Evolutionary conservation across 2,888 invertebrate genomes (phyloP), one percentile per base, ranked within the genome.

Genomic region (Pandemis heparana): DNA sequence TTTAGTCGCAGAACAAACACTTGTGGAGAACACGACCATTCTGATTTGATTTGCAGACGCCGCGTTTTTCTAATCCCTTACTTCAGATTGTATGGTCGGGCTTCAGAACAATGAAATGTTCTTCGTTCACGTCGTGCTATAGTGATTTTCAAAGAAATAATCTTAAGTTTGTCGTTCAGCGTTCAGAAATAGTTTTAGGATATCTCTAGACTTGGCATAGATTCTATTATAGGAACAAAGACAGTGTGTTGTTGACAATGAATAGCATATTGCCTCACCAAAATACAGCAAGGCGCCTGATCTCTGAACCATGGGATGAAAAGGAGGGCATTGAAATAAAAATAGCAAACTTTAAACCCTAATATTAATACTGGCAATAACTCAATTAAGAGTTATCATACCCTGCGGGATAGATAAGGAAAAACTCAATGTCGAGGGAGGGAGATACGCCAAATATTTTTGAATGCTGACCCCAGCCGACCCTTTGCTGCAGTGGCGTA

Each of bases 301-400:
- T 12, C 38, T 38, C 7, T 41, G 5, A 23, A 4, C 38, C 14
- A 1, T 41, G 3, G 41, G 12, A 64, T 8, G 10, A 46, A 46
- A 3, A 18, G 5, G 23, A 63, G 46, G 46, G 10, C 14, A 46
- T 38, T 10, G 23, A 65, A 75, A 23, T 66, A 71, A 77, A 78
- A 67, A 65, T n/a, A 62, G 38, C 32, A 81, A 77, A 82, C 81
- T 80, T 80, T 88, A 88, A 90, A 87, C 84, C 84, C 76, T 79
- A 85, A 83, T 61, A 88, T 88, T 88, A 90, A 89, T 86, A 89
- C 83, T 82, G 85, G 84, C 90, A 92, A 92, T 92, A 92, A 92
- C 92, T 92, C 89, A 91, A 93, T 93, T 93, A 92, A 85, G 87
- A 79, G 85, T 86, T 87, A 89, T 89, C 86, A 86, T 85, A 85